phyloP scores from a whole-genome alignment of 1,140 invertebrate species.

The Onthophagus taurus region DNA sequence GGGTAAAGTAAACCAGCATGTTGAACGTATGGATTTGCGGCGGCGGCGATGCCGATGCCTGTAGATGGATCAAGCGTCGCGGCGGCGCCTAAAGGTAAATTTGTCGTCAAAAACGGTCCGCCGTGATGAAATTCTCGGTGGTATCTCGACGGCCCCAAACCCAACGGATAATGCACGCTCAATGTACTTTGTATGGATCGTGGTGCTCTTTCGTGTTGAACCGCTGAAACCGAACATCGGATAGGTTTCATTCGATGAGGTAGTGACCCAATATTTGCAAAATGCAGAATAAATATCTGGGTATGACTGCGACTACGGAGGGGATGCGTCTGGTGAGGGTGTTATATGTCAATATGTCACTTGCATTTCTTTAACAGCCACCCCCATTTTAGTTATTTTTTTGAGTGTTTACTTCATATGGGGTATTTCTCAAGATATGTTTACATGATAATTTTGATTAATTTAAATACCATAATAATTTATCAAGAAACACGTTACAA shows the following conservation, averaged over 20 bases:
- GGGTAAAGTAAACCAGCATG: conserved; percentile 34
- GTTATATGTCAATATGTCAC: background rate
- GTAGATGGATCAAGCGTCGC: conserved; percentile 37
- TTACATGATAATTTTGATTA: no score
- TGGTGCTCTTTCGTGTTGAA: conserved; percentile 81
- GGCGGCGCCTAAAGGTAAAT: conserved; percentile 36
- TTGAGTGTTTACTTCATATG: no score
- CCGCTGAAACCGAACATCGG: conserved; percentile 52
- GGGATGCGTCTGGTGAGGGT: no score
- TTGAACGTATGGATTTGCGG: conserved; percentile 26
- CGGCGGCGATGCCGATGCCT: conserved; percentile 19
- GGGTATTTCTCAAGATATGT: no score
- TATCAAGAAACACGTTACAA: no score
- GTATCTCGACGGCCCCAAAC: conserved; percentile 30
- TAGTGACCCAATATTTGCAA: background rate
- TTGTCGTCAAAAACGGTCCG: conserved; percentile 42
- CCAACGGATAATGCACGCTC: conserved; percentile 36
- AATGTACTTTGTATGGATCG: conserved; percentile 41
- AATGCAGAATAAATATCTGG: background rate
- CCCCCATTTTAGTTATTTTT: background rate
- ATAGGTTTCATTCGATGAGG: background rate
- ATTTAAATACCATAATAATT: no score
- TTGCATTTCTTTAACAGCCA: background rate
- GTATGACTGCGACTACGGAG: no score
- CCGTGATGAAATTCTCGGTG: no score